These are phyloP conservation scores for Zaprionus tsacasi DNA, from an alignment of 1,140 invertebrate genomes.

Conservation along the genomic window DNA sequence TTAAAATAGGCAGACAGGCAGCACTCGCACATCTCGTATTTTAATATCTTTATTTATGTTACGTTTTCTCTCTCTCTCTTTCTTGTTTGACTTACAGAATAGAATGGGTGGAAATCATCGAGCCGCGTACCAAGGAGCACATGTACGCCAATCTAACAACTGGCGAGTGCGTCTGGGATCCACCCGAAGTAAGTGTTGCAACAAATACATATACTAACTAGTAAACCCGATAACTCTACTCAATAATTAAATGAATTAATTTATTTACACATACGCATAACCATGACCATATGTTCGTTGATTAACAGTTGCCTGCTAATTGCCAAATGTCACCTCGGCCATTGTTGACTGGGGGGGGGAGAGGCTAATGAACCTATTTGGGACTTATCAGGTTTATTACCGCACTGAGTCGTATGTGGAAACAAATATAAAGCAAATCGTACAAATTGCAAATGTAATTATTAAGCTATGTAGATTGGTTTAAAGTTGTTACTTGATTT, in stretches of 20 bases:
- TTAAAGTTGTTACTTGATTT: not conserved
- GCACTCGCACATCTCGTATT: conserved; percentile 53
- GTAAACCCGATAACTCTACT: not conserved
- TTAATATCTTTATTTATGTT: conserved; percentile 79
- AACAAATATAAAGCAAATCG: no score
- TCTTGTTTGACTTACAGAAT: conserved; percentile 69
- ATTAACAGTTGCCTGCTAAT: conserved; percentile 35
- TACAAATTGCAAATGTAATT: no score
- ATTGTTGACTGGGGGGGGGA: not conserved
- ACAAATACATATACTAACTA: not conserved
- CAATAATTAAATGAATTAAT: conserved; percentile 36
- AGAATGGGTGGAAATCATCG: conserved; percentile 99
- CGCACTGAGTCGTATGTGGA: not conserved
- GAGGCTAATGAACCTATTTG: conserved; percentile 38
- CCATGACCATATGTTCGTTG: not conserved
- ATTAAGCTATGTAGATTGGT: not conserved
- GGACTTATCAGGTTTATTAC: conserved; percentile 18
- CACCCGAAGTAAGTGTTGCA: conserved; percentile 88
- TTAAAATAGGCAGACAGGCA: conserved; percentile 66
- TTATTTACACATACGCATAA: conserved; percentile 11
- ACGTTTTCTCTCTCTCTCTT: conserved; percentile 36
- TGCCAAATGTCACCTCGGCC: conserved; percentile 30
- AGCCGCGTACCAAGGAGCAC: conserved; percentile 98
- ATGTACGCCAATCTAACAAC: conserved; percentile 99
- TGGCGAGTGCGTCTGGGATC: conserved; percentile 99